Evolutionary conservation across 2,797 vertebrate species (phyloP).

Genomic region (Rhabdomys pumilio): DNA sequence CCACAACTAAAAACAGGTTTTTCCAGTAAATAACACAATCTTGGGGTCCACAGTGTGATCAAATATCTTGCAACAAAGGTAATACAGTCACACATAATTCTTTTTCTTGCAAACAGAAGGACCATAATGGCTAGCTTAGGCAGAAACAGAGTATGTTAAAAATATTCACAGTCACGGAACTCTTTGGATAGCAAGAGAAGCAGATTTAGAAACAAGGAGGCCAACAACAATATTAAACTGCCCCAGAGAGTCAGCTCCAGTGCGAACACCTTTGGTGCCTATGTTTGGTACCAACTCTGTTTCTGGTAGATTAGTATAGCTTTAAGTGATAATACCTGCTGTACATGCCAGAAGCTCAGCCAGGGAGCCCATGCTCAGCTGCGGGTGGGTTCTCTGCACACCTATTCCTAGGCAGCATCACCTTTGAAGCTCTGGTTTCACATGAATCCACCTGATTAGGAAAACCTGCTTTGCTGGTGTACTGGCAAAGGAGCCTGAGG

Average conservation of each 20-base stretch:
- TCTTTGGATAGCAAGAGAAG: constrained; percentile 40
- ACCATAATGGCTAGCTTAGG: constrained; percentile 22
- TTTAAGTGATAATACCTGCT: neutral
- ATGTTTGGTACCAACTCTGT: neutral
- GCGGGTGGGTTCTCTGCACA: neutral
- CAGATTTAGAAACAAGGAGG: constrained; percentile 18
- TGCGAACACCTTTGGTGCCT: constrained; percentile 66
- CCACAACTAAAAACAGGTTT: neutral
- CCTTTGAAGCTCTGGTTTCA: constrained; percentile 6
- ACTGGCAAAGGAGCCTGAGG: neutral
- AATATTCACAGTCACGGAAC: constrained; percentile 62
- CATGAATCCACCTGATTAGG: neutral
- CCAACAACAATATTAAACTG: constrained; percentile 68
- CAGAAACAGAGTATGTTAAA: constrained; percentile 63
- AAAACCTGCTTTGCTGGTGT: neutral
- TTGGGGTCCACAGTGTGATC: neutral
- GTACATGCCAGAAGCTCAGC: neutral
- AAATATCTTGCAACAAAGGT: neutral
- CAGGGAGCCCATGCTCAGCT: neutral
- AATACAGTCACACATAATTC: constrained; percentile 20
- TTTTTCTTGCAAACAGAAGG: constrained; percentile 12
- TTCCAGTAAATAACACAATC: neutral
- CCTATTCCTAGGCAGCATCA: neutral
- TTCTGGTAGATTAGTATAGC: constrained; percentile 12
- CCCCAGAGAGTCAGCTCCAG: constrained; percentile 11